A percentile compares a stretch with the other conserved stretches of the same genome.
These are phyloP conservation scores for Molorchus minor DNA, from an alignment of 2,888 invertebrate species.

Conservation along the genomic window DNA sequence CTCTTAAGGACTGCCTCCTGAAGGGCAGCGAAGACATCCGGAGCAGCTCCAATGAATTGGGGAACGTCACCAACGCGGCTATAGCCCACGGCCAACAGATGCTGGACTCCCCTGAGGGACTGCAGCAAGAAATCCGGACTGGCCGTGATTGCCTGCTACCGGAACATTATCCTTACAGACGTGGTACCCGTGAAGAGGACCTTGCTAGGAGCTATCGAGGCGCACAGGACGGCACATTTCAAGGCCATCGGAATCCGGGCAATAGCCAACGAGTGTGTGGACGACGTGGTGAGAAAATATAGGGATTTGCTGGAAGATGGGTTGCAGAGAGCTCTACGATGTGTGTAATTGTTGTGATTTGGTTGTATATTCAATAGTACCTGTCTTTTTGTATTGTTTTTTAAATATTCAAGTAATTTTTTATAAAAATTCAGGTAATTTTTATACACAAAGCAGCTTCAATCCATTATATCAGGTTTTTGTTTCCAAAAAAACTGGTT, in stretches of 20 bases:
- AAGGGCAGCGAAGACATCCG: slow-evolving; percentile 21
- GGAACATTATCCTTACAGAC: slow-evolving; percentile 50
- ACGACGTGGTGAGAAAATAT: slow-evolving; percentile 40
- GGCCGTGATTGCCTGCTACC: slow-evolving; percentile 53
- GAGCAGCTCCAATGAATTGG: slow-evolving; percentile 37
- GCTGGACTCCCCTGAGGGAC: slow-evolving; percentile 46
- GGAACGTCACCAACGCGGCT: slow-evolving; percentile 42
- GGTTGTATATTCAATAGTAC: too few species aligned
- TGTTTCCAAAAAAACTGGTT: too few species aligned
- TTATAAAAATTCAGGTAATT: too few species aligned
- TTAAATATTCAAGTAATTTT: too few species aligned
- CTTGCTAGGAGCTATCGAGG: slow-evolving; percentile 51
- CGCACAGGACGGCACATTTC: slow-evolving; percentile 50
- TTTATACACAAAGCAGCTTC: too few species aligned
- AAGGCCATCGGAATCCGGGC: slow-evolving; percentile 49
- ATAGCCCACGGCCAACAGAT: slow-evolving; percentile 47
- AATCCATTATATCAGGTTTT: too few species aligned
- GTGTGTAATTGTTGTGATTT: slow-evolving; percentile 30
- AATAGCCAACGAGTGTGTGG: slow-evolving; percentile 51
- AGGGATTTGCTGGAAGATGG: slow-evolving; percentile 34
- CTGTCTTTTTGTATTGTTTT: too few species aligned
- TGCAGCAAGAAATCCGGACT: slow-evolving; percentile 51
- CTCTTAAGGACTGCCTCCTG: slow-evolving; percentile 38
- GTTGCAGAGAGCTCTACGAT: slow-evolving; percentile 38
- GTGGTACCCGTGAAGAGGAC: slow-evolving; percentile 52